phyloP scores from a whole-genome alignment of 2,888 invertebrate species.

The Octonoba sinensis region DNA sequence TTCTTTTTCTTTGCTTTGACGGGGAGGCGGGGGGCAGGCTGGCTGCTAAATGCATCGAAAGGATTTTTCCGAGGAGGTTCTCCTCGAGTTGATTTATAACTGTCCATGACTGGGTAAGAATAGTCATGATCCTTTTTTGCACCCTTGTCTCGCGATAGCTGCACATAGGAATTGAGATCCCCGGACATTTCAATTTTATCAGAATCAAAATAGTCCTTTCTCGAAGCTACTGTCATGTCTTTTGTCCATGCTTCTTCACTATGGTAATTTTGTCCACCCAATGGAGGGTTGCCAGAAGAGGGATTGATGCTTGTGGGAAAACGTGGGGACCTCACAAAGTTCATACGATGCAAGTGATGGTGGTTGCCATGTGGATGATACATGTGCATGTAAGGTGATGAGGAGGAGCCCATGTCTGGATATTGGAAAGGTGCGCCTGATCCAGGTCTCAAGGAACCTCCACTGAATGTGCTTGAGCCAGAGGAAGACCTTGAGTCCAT shows the following conservation, averaged over 20 bases:
- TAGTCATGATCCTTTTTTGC: conserved; percentile 82
- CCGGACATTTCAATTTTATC: conserved; percentile 66
- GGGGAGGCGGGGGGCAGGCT: conserved; percentile 55
- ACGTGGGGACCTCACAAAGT: conserved; percentile 73
- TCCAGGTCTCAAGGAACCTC: conserved; percentile 47
- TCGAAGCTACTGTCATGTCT: conserved; percentile 47
- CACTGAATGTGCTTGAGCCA: conserved; percentile 73
- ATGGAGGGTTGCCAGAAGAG: conserved; percentile 39
- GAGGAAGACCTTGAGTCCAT: conserved; percentile 84
- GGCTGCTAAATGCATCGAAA: conserved; percentile 51
- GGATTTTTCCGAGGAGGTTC: conserved; percentile 37
- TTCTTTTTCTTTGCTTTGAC: conserved; percentile 67
- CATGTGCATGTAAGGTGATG: conserved; percentile 58
- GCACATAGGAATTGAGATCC: conserved; percentile 82
- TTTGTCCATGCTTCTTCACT: conserved; percentile 69
- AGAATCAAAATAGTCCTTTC: conserved; percentile 53
- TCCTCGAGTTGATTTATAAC: conserved; percentile 65
- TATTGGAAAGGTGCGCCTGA: conserved; percentile 19
- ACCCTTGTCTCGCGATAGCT: conserved; percentile 75
- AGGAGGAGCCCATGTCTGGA: conserved; percentile 31
- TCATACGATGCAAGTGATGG: conserved; percentile 75
- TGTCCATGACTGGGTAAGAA: conserved; percentile 82
- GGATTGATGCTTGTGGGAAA: conserved; percentile 44
- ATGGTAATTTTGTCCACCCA: conserved; percentile 27
- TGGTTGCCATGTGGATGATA: conserved; percentile 69